These are phyloP conservation scores for Plotosus lineatus DNA, from an alignment of 2,113 vertebrate genomes.

Conservation along the genomic window DNA sequence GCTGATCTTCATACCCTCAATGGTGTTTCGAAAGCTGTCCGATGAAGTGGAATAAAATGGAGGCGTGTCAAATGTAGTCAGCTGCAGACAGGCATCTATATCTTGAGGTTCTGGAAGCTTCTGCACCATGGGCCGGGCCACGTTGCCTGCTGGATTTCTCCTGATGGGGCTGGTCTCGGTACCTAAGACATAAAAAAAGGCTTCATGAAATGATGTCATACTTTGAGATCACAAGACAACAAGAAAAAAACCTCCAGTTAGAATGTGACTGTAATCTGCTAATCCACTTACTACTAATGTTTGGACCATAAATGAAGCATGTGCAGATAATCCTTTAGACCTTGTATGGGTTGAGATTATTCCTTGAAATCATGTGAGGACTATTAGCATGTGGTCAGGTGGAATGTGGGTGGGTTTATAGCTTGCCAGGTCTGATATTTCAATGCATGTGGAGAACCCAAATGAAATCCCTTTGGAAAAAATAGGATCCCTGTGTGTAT, in stretches of 20 bases:
- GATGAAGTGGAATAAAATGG: conserved; percentile 95
- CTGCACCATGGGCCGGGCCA: conserved; percentile 91
- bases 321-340: neutral
- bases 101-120: conserved; percentile 89
- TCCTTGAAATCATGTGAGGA: conserved; percentile 25
- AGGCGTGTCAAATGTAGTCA: conserved; percentile 87
- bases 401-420: neutral
- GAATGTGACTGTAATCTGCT: neutral
- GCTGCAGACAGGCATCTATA: conserved; percentile 85
- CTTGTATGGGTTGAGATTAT: neutral
- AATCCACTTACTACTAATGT: neutral
- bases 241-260: neutral
- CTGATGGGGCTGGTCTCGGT: conserved; percentile 85
- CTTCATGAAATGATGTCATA: neutral
- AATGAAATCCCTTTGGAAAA: neutral
- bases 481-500: neutral
- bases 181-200: conserved; percentile 61
- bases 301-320: neutral
- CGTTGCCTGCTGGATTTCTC: conserved; percentile 91
- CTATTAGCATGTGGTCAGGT: neutral
- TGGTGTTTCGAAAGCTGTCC: conserved; percentile 91
- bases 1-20: conserved; percentile 79
- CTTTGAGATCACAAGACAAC: neutral
- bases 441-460: neutral
- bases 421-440: neutral